Conservation (phyloP, 2,888 invertebrate species). For the Sesia apiformis region DNA sequence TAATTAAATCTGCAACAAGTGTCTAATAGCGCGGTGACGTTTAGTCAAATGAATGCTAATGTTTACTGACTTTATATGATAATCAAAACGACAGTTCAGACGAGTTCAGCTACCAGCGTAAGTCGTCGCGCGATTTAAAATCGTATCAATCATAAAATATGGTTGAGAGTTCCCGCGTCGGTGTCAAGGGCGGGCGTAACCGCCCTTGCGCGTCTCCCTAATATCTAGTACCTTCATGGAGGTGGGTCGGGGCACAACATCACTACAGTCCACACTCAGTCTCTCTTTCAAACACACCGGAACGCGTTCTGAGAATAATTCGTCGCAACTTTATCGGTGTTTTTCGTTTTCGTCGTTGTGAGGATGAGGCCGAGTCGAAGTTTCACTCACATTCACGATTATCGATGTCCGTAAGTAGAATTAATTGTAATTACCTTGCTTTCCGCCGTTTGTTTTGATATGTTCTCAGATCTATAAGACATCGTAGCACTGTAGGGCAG, state of each 20-base stretch:
- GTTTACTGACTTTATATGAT: neutral
- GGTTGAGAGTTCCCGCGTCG: neutral
- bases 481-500: too few relatives aligned
- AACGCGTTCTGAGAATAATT: neutral
- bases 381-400: slow-evolving; percentile 31
- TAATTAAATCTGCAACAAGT: too few relatives aligned
- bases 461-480: too few relatives aligned
- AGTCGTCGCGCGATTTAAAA: neutral
- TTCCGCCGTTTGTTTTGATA: too few relatives aligned
- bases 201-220: slow-evolving; percentile 16
- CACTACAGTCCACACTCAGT: slow-evolving; percentile 17
- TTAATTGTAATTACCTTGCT: neutral
- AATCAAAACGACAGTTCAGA: neutral
- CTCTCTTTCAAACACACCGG: slow-evolving; percentile 15
- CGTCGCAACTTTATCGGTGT: too few relatives aligned
- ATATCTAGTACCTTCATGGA: neutral
- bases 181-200: slow-evolving; percentile 8
- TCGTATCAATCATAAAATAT: neutral
- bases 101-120: neutral
- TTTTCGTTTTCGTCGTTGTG: neutral
- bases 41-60: too few relatives aligned
- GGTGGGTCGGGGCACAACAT: slow-evolving; percentile 1
- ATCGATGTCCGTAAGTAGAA: slow-evolving; percentile 38
- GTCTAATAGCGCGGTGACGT: too few relatives aligned
- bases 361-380: slow-evolving; percentile 22